These are phyloP conservation scores for Lynx canadensis DNA, from an alignment of 2,113 vertebrate genomes.

Conservation along the genomic window DNA sequence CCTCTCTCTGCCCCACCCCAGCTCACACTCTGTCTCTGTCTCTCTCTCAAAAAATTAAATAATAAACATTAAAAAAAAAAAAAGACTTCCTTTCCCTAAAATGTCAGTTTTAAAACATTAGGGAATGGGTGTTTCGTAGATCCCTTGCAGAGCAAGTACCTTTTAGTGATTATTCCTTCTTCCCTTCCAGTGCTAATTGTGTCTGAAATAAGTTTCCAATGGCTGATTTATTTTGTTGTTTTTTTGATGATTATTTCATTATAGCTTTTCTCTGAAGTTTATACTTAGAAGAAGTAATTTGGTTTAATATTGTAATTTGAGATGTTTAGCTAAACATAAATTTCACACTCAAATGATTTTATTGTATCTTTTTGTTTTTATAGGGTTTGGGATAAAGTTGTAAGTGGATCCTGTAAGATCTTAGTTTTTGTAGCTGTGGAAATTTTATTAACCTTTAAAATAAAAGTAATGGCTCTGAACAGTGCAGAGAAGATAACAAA, in stretches of 20 bases:
- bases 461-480: constrained; percentile 92
- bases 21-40: too few species aligned
- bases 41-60: too few species aligned
- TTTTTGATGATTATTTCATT: not conserved
- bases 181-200: not conserved
- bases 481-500: constrained; percentile 90
- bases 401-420: constrained; percentile 99
- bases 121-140: not conserved
- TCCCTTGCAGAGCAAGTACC: not conserved
- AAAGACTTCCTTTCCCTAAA: not conserved
- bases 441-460: constrained; percentile 96
- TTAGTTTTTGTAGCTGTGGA: constrained; percentile 97
- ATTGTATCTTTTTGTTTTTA: constrained; percentile 62
- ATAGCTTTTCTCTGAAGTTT: not conserved
- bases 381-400: constrained; percentile 99
- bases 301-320: constrained; percentile 32
- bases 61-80: too few species aligned
- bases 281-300: constrained; percentile 25
- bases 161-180: not conserved
- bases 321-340: not conserved
- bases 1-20: too few species aligned
- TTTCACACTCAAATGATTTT: constrained; percentile 19
- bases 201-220: not conserved
- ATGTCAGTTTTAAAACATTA: not conserved
- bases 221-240: not conserved